Percentiles rank a stretch among this genome's conserved stretches.
Evolutionary conservation across 2,888 invertebrate species (phyloP).

Genomic region (Pteria penguin): DNA sequence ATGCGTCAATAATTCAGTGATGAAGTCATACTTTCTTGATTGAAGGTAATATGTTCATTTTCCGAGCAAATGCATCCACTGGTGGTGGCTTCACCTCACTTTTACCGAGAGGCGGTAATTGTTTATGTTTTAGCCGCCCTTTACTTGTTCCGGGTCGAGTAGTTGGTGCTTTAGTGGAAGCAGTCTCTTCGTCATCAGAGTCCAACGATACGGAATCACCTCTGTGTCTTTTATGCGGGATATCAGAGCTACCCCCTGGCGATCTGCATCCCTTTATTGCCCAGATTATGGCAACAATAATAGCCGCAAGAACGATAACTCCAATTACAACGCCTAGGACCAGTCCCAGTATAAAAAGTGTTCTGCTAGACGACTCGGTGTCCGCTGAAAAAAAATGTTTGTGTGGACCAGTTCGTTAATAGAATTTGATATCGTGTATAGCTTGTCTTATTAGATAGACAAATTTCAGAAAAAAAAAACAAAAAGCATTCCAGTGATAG

Average conservation of each 20-base stretch:
- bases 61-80: background rate
- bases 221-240: slow-evolving; percentile 14
- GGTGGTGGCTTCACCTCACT: background rate
- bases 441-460: too few relatives aligned
- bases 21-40: background rate
- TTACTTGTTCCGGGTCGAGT: background rate
- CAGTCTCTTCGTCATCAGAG: background rate
- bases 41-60: background rate
- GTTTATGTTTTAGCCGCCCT: background rate
- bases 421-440: too few relatives aligned
- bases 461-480: too few relatives aligned
- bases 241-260: background rate
- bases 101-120: background rate
- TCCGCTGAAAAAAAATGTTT: too few relatives aligned
- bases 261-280: slow-evolving; percentile 10
- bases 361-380: too few relatives aligned
- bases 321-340: slow-evolving; percentile 26
- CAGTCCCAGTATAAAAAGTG: slow-evolving; percentile 10
- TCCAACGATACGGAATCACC: background rate
- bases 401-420: too few relatives aligned
- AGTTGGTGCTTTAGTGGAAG: background rate
- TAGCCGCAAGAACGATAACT: slow-evolving; percentile 4
- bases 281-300: slow-evolving; percentile 3
- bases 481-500: too few relatives aligned
- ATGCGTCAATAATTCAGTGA: too few relatives aligned